Evolutionary conservation across 2,797 vertebrate genomes (phyloP).

Genomic region (Oryzias dopingdopingensis): DNA sequence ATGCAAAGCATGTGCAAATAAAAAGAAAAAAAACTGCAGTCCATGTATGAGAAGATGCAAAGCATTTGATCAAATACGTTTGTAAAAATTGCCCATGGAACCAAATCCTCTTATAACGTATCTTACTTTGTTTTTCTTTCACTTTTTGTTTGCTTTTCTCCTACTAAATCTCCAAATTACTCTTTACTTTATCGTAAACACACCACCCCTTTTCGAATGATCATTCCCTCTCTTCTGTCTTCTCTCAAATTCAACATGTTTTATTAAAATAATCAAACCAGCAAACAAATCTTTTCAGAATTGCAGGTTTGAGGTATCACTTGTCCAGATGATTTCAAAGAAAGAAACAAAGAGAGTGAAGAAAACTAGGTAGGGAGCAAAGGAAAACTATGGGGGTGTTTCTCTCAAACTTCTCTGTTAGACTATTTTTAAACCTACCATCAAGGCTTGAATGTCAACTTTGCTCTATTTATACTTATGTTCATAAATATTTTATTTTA

Average conservation of each 20-base stretch:
- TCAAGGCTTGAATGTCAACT: background rate
- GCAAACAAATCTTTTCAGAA: background rate
- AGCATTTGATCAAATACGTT: no score
- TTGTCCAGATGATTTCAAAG: constrained; percentile 16
- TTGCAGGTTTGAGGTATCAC: constrained; percentile 4
- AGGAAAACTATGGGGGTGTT: constrained; percentile 60
- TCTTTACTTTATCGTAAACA: no score
- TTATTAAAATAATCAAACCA: background rate
- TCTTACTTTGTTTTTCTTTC: no score
- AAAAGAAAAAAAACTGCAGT: no score
- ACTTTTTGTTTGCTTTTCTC: no score
- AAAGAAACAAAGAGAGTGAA: constrained; percentile 6
- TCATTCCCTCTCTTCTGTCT: background rate
- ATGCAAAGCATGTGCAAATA: no score
- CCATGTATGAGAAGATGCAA: no score
- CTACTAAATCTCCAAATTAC: no score
- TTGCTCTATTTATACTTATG: fast-evolving
- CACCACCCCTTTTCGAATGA: no score
- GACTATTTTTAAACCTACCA: constrained; percentile 48
- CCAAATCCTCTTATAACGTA: no score
- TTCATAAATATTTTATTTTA: background rate
- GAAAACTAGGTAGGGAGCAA: constrained; percentile 60
- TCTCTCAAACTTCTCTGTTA: constrained; percentile 51
- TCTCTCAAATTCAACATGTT: background rate
- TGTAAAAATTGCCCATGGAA: no score